Conservation (phyloP, 37 sponge, comb jelly and placozoan species). For the Haliclona indistincta region DNA sequence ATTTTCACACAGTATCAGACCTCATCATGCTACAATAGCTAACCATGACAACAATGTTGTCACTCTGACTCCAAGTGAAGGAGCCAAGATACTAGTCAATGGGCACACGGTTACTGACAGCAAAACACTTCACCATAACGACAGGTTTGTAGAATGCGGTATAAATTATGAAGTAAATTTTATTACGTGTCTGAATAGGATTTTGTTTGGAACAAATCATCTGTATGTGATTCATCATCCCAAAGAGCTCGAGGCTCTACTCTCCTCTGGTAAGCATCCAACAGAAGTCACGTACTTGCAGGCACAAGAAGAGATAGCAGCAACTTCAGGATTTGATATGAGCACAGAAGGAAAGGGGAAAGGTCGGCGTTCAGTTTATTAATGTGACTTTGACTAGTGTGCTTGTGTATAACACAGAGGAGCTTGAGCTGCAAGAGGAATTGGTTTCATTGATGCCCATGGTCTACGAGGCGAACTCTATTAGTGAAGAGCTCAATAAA, state of each 20-base stretch:
- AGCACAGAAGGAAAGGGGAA: constrained; percentile 51
- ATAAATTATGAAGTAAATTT: not conserved
- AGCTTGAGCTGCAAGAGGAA: constrained; percentile 72
- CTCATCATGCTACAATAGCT: constrained; percentile 51
- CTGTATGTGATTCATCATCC: constrained; percentile 84
- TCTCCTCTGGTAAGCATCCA: constrained; percentile 34
- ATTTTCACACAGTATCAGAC: constrained; percentile 41
- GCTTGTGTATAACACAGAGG: constrained; percentile 71
- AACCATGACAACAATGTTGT: constrained; percentile 24
- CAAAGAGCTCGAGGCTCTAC: constrained; percentile 40
- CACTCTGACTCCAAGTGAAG: constrained; percentile 11
- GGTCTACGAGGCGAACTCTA: constrained; percentile 83
- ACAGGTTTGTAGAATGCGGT: constrained; percentile 46
- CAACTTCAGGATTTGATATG: constrained; percentile 72
- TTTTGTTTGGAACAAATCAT: constrained; percentile 67
- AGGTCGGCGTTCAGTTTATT: constrained; percentile 5
- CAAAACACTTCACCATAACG: constrained; percentile 70
- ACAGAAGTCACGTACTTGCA: constrained; percentile 57
- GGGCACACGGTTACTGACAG: constrained; percentile 29
- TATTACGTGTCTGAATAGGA: constrained; percentile 14
- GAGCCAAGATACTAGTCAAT: constrained; percentile 64
- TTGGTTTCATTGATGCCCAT: constrained; percentile 71
- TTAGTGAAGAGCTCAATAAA: constrained; percentile 79
- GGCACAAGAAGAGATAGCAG: constrained; percentile 76
- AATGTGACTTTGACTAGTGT: not conserved